Base-by-base conservation (phyloP, 2,797 vertebrate species). In the Microctenopoma steveboyesi region DNA sequence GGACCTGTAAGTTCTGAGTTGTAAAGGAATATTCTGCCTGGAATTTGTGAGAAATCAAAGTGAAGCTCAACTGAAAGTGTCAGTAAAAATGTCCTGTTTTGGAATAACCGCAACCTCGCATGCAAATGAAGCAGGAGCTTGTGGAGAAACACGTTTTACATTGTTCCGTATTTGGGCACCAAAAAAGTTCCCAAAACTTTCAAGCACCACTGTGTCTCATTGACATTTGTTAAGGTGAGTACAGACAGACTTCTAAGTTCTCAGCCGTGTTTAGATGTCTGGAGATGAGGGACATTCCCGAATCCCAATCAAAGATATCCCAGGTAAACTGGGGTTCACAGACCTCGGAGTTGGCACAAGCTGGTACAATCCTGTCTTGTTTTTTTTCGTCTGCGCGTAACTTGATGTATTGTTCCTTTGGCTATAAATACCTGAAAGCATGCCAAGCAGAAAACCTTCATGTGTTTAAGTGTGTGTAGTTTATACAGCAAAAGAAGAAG, bases 401-500 rank as follows among this genome's bases (percentile, higher is more conserved):
- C 55, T 14, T 69, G 63, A 68, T 68, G 51, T 80, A 49, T 68
- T 67, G 55, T 67, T 79, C 73, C 49, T 64, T 64, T 67, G 58
- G 69, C 54, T 72, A 55, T 43, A 59, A 56, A 67, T 72, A 55
- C 52, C 58, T 67, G 76, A 64, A 62, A 33, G 3, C 3, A 4
- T 48, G 57, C 52, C 66, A 71, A 64, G 48, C 18, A 63, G 52
- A 72, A 72, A 62, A 47, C 46, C 46, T 47, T 47, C 22, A 22
- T 47, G 46, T 47, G 46, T 22, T 22, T 22, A 22, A 22, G n/a
- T n/a, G 18, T 22, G 18, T 47, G 46, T 22, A 47, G 46, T 22
- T 47, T 8, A 47, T 47, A 47, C n/a, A 22, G 7, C n/a, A 22
- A 8, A 22, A 10, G 10, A 22, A 11, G n/a, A n/a, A 47, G n/a